Evolutionary conservation across 2,888 invertebrate genomes (phyloP).

Genomic region (Adelognathus sp.): DNA sequence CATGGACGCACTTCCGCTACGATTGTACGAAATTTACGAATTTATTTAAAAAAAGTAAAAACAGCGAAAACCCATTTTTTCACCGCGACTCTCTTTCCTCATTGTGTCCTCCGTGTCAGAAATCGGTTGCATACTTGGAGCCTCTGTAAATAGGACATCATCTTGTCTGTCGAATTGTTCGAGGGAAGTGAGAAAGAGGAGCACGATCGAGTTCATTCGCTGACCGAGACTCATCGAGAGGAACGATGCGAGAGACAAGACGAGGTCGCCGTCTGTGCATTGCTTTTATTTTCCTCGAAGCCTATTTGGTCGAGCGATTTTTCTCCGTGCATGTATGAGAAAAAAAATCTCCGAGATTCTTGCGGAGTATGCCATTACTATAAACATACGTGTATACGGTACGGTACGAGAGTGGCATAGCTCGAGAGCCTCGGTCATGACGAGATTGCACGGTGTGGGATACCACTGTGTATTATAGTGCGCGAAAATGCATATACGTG

Average conservation of each 20-base stretch:
- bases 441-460: constrained; percentile 68
- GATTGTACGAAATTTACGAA: neutral
- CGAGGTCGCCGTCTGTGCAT: constrained; percentile 42
- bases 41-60: neutral
- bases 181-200: neutral
- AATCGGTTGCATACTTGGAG: too few species aligned
- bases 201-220: neutral
- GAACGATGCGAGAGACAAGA: constrained; percentile 1
- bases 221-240: constrained; percentile 22
- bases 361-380: constrained; percentile 10
- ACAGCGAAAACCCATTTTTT: neutral
- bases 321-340: constrained; percentile 31
- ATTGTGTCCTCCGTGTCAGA: neutral
- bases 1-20: constrained; percentile 36
- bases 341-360: neutral
- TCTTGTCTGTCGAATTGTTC: neutral
- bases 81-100: neutral
- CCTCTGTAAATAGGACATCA: neutral
- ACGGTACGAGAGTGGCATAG: constrained; percentile 1
- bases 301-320: constrained; percentile 40
- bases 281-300: constrained; percentile 69
- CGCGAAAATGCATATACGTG: neutral
- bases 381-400: neutral
- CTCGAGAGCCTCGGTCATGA: constrained; percentile 63
- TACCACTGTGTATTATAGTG: constrained; percentile 54